Percentiles rank a stretch among this genome's conserved stretches.
Conservation (phyloP, 2,888 invertebrate genomes). For the Pogonocherus hispidulus region DNA sequence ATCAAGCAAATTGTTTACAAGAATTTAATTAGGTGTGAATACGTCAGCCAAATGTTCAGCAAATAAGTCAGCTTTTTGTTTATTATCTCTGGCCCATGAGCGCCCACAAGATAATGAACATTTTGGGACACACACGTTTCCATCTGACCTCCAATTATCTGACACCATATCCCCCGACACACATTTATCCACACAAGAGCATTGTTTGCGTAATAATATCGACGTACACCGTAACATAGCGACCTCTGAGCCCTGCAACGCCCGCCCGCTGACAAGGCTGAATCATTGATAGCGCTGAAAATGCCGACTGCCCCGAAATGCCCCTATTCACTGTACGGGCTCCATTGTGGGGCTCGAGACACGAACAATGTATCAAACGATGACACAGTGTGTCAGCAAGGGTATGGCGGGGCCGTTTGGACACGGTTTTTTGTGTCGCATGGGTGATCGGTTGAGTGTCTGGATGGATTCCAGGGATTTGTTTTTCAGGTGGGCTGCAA, state of each 20-base stretch:
- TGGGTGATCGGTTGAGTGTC: background rate
- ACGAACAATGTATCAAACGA: conserved; percentile 37
- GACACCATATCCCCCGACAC: too few species aligned
- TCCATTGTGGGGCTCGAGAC: conserved; percentile 31
- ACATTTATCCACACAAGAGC: too few species aligned
- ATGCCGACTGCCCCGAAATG: conserved; percentile 34
- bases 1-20: too few species aligned
- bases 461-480: background rate
- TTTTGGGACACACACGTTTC: too few species aligned
- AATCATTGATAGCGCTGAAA: conserved; percentile 36
- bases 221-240: background rate
- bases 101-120: too few species aligned
- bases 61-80: too few species aligned
- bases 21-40: too few species aligned
- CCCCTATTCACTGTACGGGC: conserved; percentile 21
- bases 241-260: background rate
- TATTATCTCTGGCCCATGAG: too few species aligned
- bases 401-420: conserved; percentile 3
- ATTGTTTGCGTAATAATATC: too few species aligned
- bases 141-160: too few species aligned
- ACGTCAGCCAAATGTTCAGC: too few species aligned
- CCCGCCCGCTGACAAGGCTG: conserved; percentile 27
- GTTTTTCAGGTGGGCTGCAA: background rate
- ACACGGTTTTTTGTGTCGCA: background rate
- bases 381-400: conserved; percentile 33